phyloP scores from a whole-genome alignment of 1,140 invertebrate genomes.

The Mactra quadrangularis region DNA sequence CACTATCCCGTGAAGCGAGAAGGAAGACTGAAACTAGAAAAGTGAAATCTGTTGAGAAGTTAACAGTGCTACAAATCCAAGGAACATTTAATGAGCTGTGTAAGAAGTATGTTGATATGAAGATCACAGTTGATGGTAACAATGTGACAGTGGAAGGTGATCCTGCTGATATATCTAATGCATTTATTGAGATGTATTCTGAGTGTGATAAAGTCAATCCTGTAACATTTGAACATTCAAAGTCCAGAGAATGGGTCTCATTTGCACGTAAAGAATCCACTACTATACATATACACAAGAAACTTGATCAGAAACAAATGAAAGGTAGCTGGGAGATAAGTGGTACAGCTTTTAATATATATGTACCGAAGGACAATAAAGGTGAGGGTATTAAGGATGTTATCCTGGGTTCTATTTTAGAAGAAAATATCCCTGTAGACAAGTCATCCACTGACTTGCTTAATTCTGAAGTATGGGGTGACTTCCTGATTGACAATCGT shows the following conservation, averaged over 20 bases:
- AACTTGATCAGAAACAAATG: constrained; percentile 34
- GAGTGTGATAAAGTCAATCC: constrained; percentile 57
- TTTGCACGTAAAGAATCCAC: constrained; percentile 39
- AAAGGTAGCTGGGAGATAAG: constrained; percentile 39
- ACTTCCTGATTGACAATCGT: constrained; percentile 21
- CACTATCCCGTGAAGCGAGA: constrained; percentile 29
- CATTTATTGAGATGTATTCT: constrained; percentile 52
- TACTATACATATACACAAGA: constrained; percentile 35
- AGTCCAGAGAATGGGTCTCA: constrained; percentile 43
- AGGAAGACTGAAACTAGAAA: constrained; percentile 47
- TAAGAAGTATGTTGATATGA: constrained; percentile 41
- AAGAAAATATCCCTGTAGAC: constrained; percentile 33
- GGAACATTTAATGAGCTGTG: constrained; percentile 39
- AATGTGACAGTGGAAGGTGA: constrained; percentile 53
- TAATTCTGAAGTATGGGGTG: constrained; percentile 56
- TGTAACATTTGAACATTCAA: constrained; percentile 33
- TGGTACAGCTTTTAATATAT: constrained; percentile 31
- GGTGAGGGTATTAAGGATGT: constrained; percentile 23
- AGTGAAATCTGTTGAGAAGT: constrained; percentile 45
- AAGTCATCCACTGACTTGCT: constrained; percentile 37
- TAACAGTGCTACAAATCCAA: constrained; percentile 38
- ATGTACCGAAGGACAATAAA: constrained; percentile 12
- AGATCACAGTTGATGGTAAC: constrained; percentile 40
- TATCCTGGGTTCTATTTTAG: constrained; percentile 16
- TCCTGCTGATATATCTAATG: constrained; percentile 51